Base-by-base conservation (phyloP, 2,113 vertebrate species). In the Forbesichthys agassizii region DNA sequence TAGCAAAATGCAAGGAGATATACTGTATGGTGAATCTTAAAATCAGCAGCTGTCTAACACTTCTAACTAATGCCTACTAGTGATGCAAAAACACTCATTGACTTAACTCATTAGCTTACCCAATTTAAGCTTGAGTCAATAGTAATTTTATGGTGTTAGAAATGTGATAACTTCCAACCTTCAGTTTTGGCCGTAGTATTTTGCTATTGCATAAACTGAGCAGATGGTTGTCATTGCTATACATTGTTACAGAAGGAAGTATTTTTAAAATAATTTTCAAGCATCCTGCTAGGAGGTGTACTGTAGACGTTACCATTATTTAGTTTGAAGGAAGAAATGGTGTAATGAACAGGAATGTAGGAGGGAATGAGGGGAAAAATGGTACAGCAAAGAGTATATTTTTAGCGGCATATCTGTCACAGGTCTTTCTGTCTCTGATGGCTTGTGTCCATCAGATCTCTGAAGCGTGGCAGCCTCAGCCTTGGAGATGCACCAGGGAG, bases 391-490 rank as follows among this genome's bases (percentile, higher is more conserved):
- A 57, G 13, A 72, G 75, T 69, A 59, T 88, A 84, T 91, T 92
- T 92, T 90, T 90, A 87, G 91, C 89, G 88, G 73, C 87, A 82
- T 83, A 86, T 88, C 85, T 71, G 73, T 92, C 88, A 78, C 61
- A 60, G 74, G 70, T 79, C 80, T 88, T 78, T 81, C 82, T 79
- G 73, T 68, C 69, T 74, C 65, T 86, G 87, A 88, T 85, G 82
- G 69, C 80, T 74, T 90, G 86, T 84, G 80, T 87, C 91, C 84
- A 88, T 90, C 89, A 86, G 88, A 70, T 87, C 67, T 53, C 83
- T 89, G 90, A 88, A 92, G 89, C 89, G 83, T 87, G 92, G 87
- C 83, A 86, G 83, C 74, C 87, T 92, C 88, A 81, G 88, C 84
- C 84, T 91, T 86, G 61, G 92, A 90, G 86, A 79, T 90, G 82